phyloP scores from a whole-genome alignment of 2,113 vertebrate species.

The Epinephelus cyanopodus region DNA sequence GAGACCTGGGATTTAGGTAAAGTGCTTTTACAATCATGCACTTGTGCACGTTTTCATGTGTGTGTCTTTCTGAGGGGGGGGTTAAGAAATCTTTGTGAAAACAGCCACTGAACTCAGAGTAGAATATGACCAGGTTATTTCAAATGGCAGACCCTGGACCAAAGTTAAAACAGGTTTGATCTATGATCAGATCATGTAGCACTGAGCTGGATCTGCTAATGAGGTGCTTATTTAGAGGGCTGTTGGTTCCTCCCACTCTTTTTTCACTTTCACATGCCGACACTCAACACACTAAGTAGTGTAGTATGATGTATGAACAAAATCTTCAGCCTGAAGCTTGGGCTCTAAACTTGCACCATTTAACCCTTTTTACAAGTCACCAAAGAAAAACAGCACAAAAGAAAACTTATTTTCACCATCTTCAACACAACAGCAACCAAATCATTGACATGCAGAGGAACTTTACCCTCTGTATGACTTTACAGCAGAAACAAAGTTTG shows the following conservation, averaged over 20 bases:
- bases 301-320: neutral
- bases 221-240: slow-evolving; percentile 9
- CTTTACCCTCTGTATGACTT: slow-evolving; percentile 28
- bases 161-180: slow-evolving; percentile 38
- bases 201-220: slow-evolving; percentile 11
- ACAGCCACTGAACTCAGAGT: slow-evolving; percentile 33
- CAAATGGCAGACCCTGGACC: neutral
- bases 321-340: neutral
- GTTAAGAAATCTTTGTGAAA: slow-evolving; percentile 35
- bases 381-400: neutral
- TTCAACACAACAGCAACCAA: neutral
- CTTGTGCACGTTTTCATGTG: neutral
- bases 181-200: slow-evolving; percentile 46
- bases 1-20: slow-evolving; percentile 35
- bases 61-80: neutral
- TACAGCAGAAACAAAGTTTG: slow-evolving; percentile 33
- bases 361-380: neutral
- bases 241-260: neutral
- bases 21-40: slow-evolving; percentile 36
- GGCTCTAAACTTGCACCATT: neutral
- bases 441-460: neutral
- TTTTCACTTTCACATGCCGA: slow-evolving; percentile 7
- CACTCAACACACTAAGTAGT: neutral
- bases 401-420: neutral
- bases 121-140: slow-evolving; percentile 12